Base-by-base conservation (phyloP, 2,113 vertebrate genomes). In the Craseonycteris thonglongyai region DNA sequence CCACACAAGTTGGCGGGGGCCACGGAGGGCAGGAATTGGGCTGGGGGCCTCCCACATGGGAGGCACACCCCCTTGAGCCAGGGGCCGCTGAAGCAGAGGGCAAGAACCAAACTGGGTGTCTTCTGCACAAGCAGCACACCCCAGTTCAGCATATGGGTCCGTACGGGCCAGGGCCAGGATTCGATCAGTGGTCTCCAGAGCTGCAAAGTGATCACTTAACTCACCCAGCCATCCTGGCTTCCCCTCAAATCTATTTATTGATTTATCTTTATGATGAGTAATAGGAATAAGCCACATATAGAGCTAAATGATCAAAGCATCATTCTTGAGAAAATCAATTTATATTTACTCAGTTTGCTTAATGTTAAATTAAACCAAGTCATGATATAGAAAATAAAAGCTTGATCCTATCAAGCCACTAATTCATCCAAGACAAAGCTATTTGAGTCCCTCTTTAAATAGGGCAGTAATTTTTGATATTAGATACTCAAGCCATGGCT, bases 261-360 rank as follows among this genome's bases (percentile, higher is more conserved):
- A 18, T 91, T 91, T 91, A 24, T 68, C 15, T 95, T 76, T 26
- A 47, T 80, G 78, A 88, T 79, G 42, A 66, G 6, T 66, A 80
- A 68, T 30, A 84, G 40, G 51, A 66, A 84, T 66, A 88, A 88
- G 14, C 26, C 65, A 84, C 35, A 88, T 26, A 56, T 24, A 84
- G 42, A 85, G 10, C 18, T 79, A 80, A 93, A 68, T 85, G 71
- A 91, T 88, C 71, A 69, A 85, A 93, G 21, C 35, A 74, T 91
- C 35, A 74, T 91, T 84, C 58, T 14, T 65, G 38, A 45, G 49
- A 89, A 94, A 66, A 71, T 94, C 45, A 86, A 87, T 88, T 92
- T 83, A 40, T 95, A 84, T 94, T 88, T 91, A 61, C 76, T 79
- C 49, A 91, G 30, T 40, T 91, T 79, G 42, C 24, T 78, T 40